Conservation (phyloP, 2,797 vertebrate species). For the Cetoscarus ocellatus region DNA sequence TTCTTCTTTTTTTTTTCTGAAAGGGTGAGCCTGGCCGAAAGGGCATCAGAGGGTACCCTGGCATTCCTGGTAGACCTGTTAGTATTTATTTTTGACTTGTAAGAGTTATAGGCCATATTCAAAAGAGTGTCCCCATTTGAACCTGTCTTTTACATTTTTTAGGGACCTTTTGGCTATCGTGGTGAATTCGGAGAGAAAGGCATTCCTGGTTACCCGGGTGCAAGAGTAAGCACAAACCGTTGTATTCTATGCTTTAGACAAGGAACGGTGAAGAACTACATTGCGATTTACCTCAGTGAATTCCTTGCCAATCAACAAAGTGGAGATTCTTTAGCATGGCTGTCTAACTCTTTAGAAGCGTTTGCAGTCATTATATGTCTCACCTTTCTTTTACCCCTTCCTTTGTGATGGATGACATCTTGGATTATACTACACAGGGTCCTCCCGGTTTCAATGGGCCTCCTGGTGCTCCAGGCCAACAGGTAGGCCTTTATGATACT, state of each 20-base stretch:
- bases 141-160: not conserved
- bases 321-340: too few relatives aligned
- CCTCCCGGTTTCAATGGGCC: conserved; percentile 87
- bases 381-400: conserved; percentile 1
- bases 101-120: not conserved
- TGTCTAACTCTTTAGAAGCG: not conserved
- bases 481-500: conserved; percentile 59
- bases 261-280: not conserved
- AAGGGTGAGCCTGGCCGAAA: conserved; percentile 88
- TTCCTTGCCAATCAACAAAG: not conserved
- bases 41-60: conserved; percentile 84
- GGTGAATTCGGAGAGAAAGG: conserved; percentile 93
- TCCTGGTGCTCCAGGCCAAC: conserved; percentile 82
- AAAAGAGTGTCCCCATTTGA: not conserved
- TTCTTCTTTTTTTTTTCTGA: conserved; percentile 17
- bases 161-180: conserved; percentile 83
- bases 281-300: not conserved
- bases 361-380: not conserved
- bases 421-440: conserved; percentile 81
- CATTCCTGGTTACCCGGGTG: conserved; percentile 91
- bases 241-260: not conserved
- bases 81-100: conserved; percentile 41
- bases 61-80: conserved; percentile 85
- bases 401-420: conserved; percentile 31
- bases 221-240: conserved; percentile 84